Conservation (phyloP, 2,113 vertebrate species). For the Apistogramma diplotaenia region DNA sequence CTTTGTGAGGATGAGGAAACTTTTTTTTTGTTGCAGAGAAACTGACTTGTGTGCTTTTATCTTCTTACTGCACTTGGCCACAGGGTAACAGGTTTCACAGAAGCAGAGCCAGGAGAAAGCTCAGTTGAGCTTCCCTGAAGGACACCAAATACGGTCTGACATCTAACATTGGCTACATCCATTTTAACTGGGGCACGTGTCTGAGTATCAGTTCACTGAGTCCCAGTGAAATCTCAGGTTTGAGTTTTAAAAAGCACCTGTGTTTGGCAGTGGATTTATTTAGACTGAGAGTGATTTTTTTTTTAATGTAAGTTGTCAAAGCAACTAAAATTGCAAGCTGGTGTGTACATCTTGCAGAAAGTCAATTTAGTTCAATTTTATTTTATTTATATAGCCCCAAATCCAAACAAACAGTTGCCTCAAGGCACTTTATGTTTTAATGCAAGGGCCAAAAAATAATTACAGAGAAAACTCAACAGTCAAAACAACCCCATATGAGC, state of each 20-base stretch:
- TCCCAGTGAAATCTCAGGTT: no score
- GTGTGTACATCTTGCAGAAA: background rate
- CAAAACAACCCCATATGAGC: no score
- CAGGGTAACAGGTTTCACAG: slow-evolving; percentile 46
- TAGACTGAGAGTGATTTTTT: background rate
- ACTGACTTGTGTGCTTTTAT: slow-evolving; percentile 50
- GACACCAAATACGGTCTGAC: background rate
- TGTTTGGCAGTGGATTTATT: background rate
- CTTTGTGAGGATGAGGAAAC: background rate
- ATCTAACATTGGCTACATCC: background rate
- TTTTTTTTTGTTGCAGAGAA: slow-evolving; percentile 33
- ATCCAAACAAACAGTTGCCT: no score
- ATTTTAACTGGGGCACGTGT: no score
- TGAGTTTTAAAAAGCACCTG: no score
- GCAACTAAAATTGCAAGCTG: background rate
- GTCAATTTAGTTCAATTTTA: no score
- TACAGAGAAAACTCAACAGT: no score
- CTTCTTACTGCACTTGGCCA: slow-evolving; percentile 58
- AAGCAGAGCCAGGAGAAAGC: slow-evolving; percentile 10
- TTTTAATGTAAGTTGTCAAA: no score
- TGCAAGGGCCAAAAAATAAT: no score
- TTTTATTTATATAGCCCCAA: no score
- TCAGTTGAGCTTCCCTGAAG: background rate
- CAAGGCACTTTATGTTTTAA: no score
- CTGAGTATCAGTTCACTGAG: no score